Conservation (phyloP, 2,113 vertebrate genomes). For the Brienomyrus brachyistius region DNA sequence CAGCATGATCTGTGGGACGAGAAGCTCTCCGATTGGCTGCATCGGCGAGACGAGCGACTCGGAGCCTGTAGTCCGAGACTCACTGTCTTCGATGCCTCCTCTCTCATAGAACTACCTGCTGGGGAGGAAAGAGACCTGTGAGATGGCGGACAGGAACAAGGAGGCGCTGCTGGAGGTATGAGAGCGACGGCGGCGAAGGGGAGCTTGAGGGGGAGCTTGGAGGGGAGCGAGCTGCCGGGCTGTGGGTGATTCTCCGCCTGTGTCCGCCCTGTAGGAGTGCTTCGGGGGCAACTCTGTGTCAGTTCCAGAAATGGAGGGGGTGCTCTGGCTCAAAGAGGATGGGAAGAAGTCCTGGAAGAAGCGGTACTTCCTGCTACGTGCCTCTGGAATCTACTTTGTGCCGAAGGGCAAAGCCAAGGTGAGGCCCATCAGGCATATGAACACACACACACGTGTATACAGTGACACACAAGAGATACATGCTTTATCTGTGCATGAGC, state of each 20-base stretch:
- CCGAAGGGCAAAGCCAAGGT: conserved; percentile 98
- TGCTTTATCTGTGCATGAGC: background rate
- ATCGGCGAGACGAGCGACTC: background rate
- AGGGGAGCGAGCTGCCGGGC: background rate
- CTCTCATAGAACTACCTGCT: conserved; percentile 83
- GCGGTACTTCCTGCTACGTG: conserved; percentile 89
- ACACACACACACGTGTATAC: background rate
- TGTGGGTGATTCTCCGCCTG: conserved; percentile 1
- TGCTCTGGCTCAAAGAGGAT: conserved; percentile 94
- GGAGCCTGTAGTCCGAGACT: background rate
- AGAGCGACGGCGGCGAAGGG: background rate
- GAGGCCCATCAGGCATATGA: conserved; percentile 3
- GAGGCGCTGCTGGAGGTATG: conserved; percentile 89
- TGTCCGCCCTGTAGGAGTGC: conserved; percentile 72
- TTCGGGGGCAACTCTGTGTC: conserved; percentile 92
- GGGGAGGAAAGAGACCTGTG: conserved; percentile 89
- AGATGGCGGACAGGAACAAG: conserved; percentile 97
- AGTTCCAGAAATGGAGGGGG: conserved; percentile 94
- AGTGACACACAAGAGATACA: background rate
- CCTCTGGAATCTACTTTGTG: conserved; percentile 95
- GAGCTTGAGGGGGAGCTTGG: background rate
- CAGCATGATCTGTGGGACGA: background rate
- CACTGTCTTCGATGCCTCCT: background rate
- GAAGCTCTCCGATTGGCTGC: background rate
- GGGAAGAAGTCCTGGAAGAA: conserved; percentile 99